Base-by-base conservation (phyloP, 2,797 vertebrate genomes). In the Holocentrus rufus region DNA sequence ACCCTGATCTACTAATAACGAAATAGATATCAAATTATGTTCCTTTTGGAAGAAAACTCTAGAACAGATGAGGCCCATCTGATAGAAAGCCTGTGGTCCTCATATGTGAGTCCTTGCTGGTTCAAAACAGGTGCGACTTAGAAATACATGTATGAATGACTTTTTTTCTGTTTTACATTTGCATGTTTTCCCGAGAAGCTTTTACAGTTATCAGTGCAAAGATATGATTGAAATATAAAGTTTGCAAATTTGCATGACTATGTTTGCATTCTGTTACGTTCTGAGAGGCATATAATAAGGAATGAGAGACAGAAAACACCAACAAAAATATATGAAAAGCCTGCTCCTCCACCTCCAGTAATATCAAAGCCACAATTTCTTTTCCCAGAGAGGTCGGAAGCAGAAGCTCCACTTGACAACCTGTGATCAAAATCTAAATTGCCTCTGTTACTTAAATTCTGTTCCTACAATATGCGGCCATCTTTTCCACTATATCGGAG, bases 11-110 rank as follows among this genome's bases (percentile, higher is more conserved):
- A 65, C 55, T 71, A 79, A 84, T 88, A 77, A 58, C 63, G 54
- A 66, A 39, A 7, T 61, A 69, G 30, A 75, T 76, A 81, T 61
- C 80, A 47, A 90, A 84, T 85, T 31, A 65, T 75, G 56, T 76
- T 76, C 64, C 62, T 80, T 81, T 84, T 80, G 36, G 82, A 79
- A 72, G 71, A 83, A 69, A 79, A 70, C 50, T 81, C 74, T 60
- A n/a, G 70, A 90, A 46, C 81, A 87, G 80, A 89, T 83, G 88
- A 82, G 84, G 9, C 88, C 83, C 74, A 77, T 86, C 84, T 86
- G 74, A 71, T 72, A 58, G 72, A 85, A 81, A 78, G 31, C 53
- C 42, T 44, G n/a, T 18, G 31, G 34, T 82, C 79, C 76, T 85
- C 65, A 76, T 81, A 58, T 65, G 52, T 18, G 9, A 76, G 69